These are phyloP conservation scores for Monoplex corrugatus DNA, from an alignment of 2,888 invertebrate species.

Conservation along the genomic window DNA sequence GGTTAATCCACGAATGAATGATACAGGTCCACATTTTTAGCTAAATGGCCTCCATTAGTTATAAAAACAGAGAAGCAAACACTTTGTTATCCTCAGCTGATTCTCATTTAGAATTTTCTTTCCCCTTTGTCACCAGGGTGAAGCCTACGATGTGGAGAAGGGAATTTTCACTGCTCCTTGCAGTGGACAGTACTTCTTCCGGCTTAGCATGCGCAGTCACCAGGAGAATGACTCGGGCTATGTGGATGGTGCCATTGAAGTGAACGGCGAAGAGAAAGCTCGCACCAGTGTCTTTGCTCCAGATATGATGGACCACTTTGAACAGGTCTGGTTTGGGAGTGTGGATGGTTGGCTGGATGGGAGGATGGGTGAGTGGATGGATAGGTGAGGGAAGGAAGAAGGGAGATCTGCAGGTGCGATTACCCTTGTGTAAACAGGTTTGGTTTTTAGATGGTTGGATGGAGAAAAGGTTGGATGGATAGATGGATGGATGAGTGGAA, in stretches of 20 bases:
- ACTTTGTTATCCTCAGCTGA: no score
- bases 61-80: no score
- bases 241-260: slow-evolving; percentile 52
- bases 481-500: no score
- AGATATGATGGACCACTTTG: slow-evolving; percentile 16
- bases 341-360: no score
- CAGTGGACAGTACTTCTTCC: slow-evolving; percentile 55
- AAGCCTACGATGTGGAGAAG: slow-evolving; percentile 37
- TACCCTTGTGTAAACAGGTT: no score
- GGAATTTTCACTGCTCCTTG: slow-evolving; percentile 52
- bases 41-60: no score
- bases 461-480: no score
- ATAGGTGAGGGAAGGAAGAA: neutral
- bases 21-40: no score
- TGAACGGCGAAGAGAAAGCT: slow-evolving; percentile 43
- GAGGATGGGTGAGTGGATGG: neutral
- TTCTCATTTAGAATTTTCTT: no score
- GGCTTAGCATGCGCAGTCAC: slow-evolving; percentile 49
- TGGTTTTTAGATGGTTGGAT: no score
- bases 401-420: neutral
- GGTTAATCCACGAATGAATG: no score
- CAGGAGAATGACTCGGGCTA: slow-evolving; percentile 52
- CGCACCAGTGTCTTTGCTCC: slow-evolving; percentile 52
- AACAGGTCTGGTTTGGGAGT: slow-evolving; percentile 38
- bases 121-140: slow-evolving; percentile 45